Conservation (phyloP, 2,888 invertebrate genomes). For the Melinaea marsaeus region DNA sequence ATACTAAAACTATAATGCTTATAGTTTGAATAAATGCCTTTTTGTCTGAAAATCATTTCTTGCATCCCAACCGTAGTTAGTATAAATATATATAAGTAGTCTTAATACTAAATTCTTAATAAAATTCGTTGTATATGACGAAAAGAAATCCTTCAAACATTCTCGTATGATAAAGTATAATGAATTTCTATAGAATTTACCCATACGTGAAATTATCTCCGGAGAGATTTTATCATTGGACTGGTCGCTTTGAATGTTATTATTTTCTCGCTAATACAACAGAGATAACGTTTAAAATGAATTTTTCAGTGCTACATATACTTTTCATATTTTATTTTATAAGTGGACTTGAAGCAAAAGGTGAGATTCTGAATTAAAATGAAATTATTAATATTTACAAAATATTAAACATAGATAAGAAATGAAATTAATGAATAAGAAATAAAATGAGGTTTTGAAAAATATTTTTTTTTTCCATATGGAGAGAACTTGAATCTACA, state of each 20-base stretch:
- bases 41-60: too few relatives aligned
- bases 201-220: conserved; percentile 25
- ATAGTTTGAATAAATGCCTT: too few relatives aligned
- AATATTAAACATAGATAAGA: too few relatives aligned
- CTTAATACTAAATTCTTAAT: neutral
- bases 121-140: neutral
- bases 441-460: too few relatives aligned
- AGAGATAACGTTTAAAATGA: conserved; percentile 9
- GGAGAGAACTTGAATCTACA: too few relatives aligned
- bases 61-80: too few relatives aligned
- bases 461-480: too few relatives aligned
- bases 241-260: conserved; percentile 5
- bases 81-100: too few relatives aligned
- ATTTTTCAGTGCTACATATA: neutral
- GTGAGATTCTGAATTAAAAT: conserved; percentile 16
- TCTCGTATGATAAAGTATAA: conserved; percentile 1
- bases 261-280: conserved; percentile 8
- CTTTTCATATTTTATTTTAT: conserved; percentile 25
- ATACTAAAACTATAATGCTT: too few relatives aligned
- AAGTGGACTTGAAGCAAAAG: conserved; percentile 24
- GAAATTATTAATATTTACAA: neutral
- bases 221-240: conserved; percentile 12
- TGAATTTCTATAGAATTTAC: conserved; percentile 12
- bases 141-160: neutral
- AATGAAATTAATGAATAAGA: too few relatives aligned